phyloP scores from a whole-genome alignment of 2,888 invertebrate genomes.

The Monoplex corrugatus region DNA sequence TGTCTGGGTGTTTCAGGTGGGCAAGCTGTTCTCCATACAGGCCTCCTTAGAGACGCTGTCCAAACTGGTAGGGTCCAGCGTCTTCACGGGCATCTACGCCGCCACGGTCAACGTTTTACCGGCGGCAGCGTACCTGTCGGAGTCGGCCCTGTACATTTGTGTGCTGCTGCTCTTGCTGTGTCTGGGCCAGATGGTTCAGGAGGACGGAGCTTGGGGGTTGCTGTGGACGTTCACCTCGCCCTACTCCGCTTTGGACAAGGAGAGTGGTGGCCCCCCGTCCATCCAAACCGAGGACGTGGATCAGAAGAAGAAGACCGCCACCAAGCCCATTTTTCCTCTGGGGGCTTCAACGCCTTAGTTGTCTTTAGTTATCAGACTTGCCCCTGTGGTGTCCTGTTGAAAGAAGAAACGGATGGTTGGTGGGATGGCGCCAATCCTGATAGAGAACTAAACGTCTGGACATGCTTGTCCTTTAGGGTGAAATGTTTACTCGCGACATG shows the following conservation, averaged over 20 bases:
- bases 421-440: too few relatives aligned
- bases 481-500: too few relatives aligned
- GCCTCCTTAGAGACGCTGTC: conserved; percentile 49
- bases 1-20: conserved; percentile 30
- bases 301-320: conserved; percentile 47
- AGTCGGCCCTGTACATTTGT: conserved; percentile 25
- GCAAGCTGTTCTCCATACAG: conserved; percentile 48
- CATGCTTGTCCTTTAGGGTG: too few relatives aligned
- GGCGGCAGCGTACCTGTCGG: conserved; percentile 43
- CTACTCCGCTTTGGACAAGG: conserved; percentile 36
- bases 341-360: conserved; percentile 53
- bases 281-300: conserved; percentile 32
- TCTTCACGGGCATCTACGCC: conserved; percentile 50
- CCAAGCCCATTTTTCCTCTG: conserved; percentile 63
- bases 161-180: conserved; percentile 37
- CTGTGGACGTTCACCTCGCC: conserved; percentile 41
- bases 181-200: conserved; percentile 40
- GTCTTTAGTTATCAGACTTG: too few relatives aligned
- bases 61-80: conserved; percentile 47
- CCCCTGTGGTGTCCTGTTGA: too few relatives aligned
- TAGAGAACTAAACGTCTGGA: too few relatives aligned
- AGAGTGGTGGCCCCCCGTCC: not conserved
- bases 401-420: too few relatives aligned
- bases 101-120: conserved; percentile 38
- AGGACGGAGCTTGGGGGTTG: conserved; percentile 45